Percentiles rank a stretch among this genome's conserved stretches.
These are phyloP conservation scores for Phyllopteryx taeniolatus DNA, from an alignment of 2,113 vertebrate genomes.

Conservation along the genomic window DNA sequence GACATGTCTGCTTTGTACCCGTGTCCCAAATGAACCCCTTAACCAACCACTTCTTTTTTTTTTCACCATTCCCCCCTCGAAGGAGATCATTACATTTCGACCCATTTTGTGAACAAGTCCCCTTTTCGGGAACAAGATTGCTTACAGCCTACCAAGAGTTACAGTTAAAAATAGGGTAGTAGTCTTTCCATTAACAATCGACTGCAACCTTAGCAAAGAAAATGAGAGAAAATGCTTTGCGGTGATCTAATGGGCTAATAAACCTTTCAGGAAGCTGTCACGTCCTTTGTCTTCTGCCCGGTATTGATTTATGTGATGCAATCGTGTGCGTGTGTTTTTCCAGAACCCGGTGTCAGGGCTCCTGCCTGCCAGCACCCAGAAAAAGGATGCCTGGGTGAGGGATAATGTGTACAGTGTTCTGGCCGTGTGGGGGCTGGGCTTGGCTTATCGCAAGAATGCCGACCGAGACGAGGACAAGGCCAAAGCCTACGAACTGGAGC, in stretches of 20 bases:
- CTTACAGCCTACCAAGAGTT: too few relatives aligned
- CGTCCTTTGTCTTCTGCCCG: not conserved
- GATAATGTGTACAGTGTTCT: conserved; percentile 96
- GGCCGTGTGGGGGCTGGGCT: conserved; percentile 93
- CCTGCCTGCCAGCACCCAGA: conserved; percentile 84
- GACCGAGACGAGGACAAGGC: conserved; percentile 97
- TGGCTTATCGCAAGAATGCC: conserved; percentile 97
- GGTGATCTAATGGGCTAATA: not conserved
- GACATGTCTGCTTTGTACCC: conserved; percentile 18
- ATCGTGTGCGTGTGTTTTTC: conserved; percentile 10
- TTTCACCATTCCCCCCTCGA: too few relatives aligned
- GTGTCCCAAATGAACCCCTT: conserved; percentile 1
- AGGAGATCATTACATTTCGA: too few relatives aligned
- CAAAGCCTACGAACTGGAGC: conserved; percentile 95
- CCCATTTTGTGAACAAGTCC: too few relatives aligned
- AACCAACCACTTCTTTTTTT: too few relatives aligned
- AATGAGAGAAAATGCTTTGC: too few relatives aligned
- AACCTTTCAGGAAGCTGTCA: not conserved
- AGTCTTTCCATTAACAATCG: too few relatives aligned
- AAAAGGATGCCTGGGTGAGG: conserved; percentile 95
- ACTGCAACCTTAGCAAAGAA: too few relatives aligned
- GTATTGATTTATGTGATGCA: not conserved
- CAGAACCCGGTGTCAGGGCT: conserved; percentile 94
- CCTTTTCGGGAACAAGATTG: too few relatives aligned
- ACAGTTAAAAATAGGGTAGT: too few relatives aligned